Evolutionary conservation across 2,113 vertebrate species (phyloP).

Genomic region (Isurus oxyrinchus): DNA sequence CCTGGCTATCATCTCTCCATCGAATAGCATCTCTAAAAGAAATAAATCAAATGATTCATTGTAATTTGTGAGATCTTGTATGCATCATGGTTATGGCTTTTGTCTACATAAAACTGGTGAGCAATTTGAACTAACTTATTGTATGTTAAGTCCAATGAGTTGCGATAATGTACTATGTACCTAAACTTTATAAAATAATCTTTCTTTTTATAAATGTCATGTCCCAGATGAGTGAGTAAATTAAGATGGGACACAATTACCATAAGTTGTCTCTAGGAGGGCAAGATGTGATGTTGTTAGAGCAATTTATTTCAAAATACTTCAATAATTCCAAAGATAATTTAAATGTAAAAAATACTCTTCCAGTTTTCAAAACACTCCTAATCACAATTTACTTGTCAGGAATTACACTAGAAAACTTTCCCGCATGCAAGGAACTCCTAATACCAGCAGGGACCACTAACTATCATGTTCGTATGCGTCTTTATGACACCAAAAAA

Average conservation of each 20-base stretch:
- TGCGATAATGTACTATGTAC: background rate
- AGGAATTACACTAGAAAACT: constrained; percentile 70
- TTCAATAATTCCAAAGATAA: background rate
- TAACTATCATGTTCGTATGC: constrained; percentile 90
- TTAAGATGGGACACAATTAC: background rate
- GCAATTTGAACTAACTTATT: background rate
- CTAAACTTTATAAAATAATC: background rate
- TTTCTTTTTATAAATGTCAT: background rate
- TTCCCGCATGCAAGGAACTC: constrained; percentile 83
- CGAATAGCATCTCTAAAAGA: background rate
- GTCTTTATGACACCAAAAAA: constrained; percentile 77
- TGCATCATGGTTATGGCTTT: background rate
- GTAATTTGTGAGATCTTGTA: background rate
- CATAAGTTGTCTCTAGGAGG: background rate
- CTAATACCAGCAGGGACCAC: constrained; percentile 90
- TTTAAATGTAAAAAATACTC: background rate
- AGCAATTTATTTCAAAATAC: background rate
- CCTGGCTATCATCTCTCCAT: background rate
- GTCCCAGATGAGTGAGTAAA: background rate
- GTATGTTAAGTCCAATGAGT: background rate
- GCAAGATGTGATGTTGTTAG: background rate
- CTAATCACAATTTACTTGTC: background rate
- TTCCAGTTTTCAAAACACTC: background rate
- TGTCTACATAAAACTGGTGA: background rate
- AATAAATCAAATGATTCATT: background rate